Evolutionary conservation across 2,113 vertebrate species (phyloP), one percentile per base, ranked within the genome.

Genomic region (Eonycteris spelaea): DNA sequence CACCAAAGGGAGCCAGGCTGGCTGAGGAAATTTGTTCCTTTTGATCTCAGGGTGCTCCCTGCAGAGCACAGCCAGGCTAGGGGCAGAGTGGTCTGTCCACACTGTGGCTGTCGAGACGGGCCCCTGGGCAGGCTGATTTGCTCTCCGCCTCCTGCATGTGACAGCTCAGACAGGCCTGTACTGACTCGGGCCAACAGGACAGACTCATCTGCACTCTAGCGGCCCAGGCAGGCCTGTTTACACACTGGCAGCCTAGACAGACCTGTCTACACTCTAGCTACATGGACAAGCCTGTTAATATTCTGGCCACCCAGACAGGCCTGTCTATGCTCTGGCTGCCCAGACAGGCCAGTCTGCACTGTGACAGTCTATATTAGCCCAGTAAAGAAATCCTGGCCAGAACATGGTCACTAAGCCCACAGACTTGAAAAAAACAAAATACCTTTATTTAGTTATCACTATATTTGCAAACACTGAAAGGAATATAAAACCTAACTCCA

Each of bases 401-500:
- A 59, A 51, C 48, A 14, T 24, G 51, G 51, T 70, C 28, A 8
- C 35, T 28, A 51, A 59, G 21, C 6, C 61, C 24, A 14, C 45
- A 68, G 68, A 45, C 90, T 80, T 92, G 55, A 70, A 96, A 96
- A 96, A 96, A 96, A 80, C 45, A 51, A 91, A 82, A 78, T 19
- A 48, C 14, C 19, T 98, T 97, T 97, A 97, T 95, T 92, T 73
- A 45, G 87, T 65, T 45, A 38, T 48, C 51, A 53, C 15, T 73
- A 83, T n/a, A 48, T 94, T 95, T 78, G 43, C 77, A 91, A 83
- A 89, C 88, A 96, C 53, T 40, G 87, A n/a, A 85, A 63, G 67
- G 55, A 67, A 24, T 9, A 68, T 55, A 40, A 92, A 85, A 38
- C 18, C 67, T 45, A 51, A 53, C 77, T 86, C n/a, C 1, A 11